Evolutionary conservation across 2,797 vertebrate species (phyloP).

Genomic region (Pyrrhura leucotis): DNA sequence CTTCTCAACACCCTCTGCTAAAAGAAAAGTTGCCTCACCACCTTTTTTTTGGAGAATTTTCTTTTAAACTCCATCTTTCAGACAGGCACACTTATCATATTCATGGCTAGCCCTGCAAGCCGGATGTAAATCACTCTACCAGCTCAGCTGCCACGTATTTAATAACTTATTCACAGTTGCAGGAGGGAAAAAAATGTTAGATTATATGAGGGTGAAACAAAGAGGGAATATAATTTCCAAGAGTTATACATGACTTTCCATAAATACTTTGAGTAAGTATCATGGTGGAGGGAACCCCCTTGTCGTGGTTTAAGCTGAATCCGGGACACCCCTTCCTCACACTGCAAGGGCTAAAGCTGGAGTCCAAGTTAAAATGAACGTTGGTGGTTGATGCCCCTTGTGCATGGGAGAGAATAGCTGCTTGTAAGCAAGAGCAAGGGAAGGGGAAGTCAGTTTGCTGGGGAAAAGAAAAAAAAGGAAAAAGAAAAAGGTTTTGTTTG

Average conservation of each 20-base stretch:
- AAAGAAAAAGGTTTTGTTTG: constrained; percentile 5
- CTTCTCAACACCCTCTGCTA: background rate
- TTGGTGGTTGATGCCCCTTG: background rate
- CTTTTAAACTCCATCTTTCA: constrained; percentile 28
- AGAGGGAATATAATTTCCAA: background rate
- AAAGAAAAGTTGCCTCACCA: background rate
- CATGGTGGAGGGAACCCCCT: background rate
- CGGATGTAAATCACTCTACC: constrained; percentile 34
- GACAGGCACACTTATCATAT: constrained; percentile 13
- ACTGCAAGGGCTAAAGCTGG: background rate
- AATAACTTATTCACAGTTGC: constrained; percentile 33
- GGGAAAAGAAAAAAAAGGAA: fast-evolving
- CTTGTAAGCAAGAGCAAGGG: background rate
- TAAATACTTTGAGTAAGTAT: background rate
- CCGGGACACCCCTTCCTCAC: background rate
- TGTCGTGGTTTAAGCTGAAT: background rate
- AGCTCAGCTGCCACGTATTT: constrained; percentile 17
- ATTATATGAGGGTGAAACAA: background rate
- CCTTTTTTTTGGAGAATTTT: background rate
- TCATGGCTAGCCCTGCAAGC: constrained; percentile 2
- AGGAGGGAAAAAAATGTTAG: background rate
- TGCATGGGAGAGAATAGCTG: background rate
- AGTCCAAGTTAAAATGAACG: background rate
- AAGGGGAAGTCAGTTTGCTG: background rate
- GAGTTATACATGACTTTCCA: background rate